Conservation (phyloP, 2,797 vertebrate species). For the Esox masquinongy region DNA sequence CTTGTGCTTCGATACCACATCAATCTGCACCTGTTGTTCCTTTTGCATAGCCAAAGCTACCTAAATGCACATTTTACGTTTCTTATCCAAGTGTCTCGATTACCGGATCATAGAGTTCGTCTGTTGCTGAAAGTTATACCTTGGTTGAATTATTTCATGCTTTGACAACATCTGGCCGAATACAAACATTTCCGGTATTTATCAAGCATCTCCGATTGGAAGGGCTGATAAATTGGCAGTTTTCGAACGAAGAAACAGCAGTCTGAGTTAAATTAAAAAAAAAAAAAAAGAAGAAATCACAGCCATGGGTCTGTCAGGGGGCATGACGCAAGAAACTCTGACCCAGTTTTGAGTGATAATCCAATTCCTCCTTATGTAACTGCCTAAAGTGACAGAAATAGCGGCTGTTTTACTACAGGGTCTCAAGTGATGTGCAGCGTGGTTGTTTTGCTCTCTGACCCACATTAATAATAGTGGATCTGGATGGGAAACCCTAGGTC, state of each 20-base stretch:
- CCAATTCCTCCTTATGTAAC: conserved; percentile 61
- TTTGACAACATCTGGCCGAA: neutral
- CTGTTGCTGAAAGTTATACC: neutral
- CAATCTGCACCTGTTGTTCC: no score
- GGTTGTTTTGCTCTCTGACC: conserved; percentile 70
- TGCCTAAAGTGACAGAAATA: conserved; percentile 65
- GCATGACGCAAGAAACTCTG: conserved; percentile 1
- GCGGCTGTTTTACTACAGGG: conserved; percentile 72
- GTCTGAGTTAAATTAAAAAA: neutral
- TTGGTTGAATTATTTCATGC: neutral
- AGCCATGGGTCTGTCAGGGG: neutral
- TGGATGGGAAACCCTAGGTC: conserved; percentile 6
- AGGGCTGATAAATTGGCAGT: neutral
- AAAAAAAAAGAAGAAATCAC: no score
- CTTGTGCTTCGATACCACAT: no score
- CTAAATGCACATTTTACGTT: neutral
- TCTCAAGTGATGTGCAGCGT: conserved; percentile 33
- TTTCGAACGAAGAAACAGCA: neutral
- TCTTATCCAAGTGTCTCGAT: neutral
- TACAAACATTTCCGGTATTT: neutral
- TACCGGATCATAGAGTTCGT: neutral
- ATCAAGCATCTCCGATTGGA: neutral
- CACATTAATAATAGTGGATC: conserved; percentile 62
- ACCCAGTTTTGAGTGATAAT: conserved; percentile 10
- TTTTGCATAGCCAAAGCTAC: no score